Evolutionary conservation across 1,140 invertebrate species (phyloP), one percentile per base, ranked within the genome.

Genomic region (Parasteatoda tepidariorum): DNA sequence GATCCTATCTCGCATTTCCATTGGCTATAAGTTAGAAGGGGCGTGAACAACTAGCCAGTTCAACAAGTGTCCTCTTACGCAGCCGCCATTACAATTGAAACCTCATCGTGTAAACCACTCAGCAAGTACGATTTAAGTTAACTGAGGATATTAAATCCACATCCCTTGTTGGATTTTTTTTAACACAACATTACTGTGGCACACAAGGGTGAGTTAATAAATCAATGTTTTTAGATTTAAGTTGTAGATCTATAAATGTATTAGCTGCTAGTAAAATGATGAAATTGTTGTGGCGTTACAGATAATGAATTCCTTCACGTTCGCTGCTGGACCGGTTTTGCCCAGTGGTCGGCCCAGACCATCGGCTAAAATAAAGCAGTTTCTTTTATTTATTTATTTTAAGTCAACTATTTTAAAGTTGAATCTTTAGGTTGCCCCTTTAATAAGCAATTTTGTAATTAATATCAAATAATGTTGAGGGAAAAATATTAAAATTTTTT

Each of bases 51-150:
- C n/a, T 24, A 18, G 33, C 33, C 54, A 75, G 73, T 75, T 75
- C 73, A 75, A 75, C 73, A 75, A 75, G 73, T 75, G 73, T 75
- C 59, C 18, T 26, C 31, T 30, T 33, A 75, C 33, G 33, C 59
- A 38, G 57, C 73, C 55, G 55, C 73, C 73, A 75, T 75, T 75
- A 7, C 55, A 62, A 75, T 9, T 11, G 26, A 22, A 11, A 28
- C 7, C 26, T 18, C 18, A 18, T 48, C 9, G 9, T 9, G 1
- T 48, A 18, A 18, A 48, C 38, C 9, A 48, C 18, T 48, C 9
- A 48, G 18, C 18, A 9, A 18, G 9, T 48, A 13, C 38, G 38
- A 9, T n/a, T 48, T 9, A 48, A 48, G 18, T 48, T 18, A 4
- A 18, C 9, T 13, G 1, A 48, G 38, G 38, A 48, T 48, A 48